These are phyloP conservation scores for Itoplectis maculator DNA, from an alignment of 2,888 invertebrate genomes.

Conservation along the genomic window DNA sequence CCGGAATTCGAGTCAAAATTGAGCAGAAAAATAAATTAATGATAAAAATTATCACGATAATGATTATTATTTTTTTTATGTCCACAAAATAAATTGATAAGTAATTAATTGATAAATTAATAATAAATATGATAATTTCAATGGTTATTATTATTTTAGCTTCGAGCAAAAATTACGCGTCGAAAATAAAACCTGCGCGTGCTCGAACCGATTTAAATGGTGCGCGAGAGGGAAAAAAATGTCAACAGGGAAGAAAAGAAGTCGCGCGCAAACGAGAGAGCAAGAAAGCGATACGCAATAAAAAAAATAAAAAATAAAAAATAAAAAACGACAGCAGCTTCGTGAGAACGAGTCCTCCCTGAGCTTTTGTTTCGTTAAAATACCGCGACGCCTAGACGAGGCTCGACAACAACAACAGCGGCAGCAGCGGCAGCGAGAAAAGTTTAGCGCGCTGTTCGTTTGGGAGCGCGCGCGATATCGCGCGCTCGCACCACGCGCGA, in stretches of 20 bases:
- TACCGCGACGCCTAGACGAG: conserved; percentile 54
- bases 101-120: too few species aligned
- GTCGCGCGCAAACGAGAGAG: conserved; percentile 29
- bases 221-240: background rate
- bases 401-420: conserved; percentile 40
- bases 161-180: background rate
- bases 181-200: background rate
- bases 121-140: too few species aligned
- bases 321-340: too few species aligned
- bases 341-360: conserved; percentile 42
- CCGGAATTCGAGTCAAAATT: background rate
- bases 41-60: too few species aligned
- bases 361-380: conserved; percentile 65
- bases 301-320: too few species aligned
- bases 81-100: too few species aligned
- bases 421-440: conserved; percentile 23
- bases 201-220: background rate
- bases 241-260: background rate
- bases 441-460: conserved; percentile 58
- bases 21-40: too few species aligned
- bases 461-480: conserved; percentile 62
- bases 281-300: conserved; percentile 58
- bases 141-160: background rate
- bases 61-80: too few species aligned
- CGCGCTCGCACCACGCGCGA: conserved; percentile 56